Base-by-base conservation (phyloP, 2,113 vertebrate genomes). In the Rhombomys opimus region DNA sequence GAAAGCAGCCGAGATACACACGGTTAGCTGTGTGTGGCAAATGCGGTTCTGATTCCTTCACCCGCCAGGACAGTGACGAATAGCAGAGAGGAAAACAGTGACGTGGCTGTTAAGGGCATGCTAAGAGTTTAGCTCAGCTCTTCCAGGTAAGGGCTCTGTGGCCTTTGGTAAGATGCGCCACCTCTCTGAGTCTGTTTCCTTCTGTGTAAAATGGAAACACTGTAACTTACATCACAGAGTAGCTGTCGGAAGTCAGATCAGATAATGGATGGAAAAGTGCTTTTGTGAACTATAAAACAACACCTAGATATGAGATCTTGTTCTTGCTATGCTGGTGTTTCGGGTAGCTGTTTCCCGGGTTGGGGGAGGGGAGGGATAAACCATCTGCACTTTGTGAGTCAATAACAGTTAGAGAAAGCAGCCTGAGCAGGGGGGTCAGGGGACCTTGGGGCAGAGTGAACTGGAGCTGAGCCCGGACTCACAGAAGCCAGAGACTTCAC, bases 241-340 rank as follows among this genome's bases (percentile, higher is more conserved):
- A 77, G 72, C 94, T 96, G 92, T 80, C 91, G 46, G 84, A 78
- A 95, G 68, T 59, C 87, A 81, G 73, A 76, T 87, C 96, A 88
- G 92, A 92, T 82, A 92, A 65, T 63, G 84, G 57, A 81, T 78
- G 50, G 88, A 94, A 96, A 96, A 90, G 87, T 81, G 94, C 80
- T 96, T 96, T 87, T 96, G 88, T 92, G 85, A 95, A 95, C 93
- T 92, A 84, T 96, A 87, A 96, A 92, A 67, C 85, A 90, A 8
- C 41, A 67, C 67, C 35, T 50, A 73, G 11, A 73, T 63, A 9
- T 2, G 10, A 95, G 61, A 61, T 13, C 81, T 73, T 80, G 68
- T 38, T 89, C 67, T 95, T 14, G 15, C 57, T 5, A 5, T 9
- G 3, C 41, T 14, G 38, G n/a, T 13, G 30, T 54, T 91, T 73